Percentiles rank a stretch among this genome's conserved stretches.
phyloP scores from a whole-genome alignment of 2,888 invertebrate genomes.

The Drosophila anceps region DNA sequence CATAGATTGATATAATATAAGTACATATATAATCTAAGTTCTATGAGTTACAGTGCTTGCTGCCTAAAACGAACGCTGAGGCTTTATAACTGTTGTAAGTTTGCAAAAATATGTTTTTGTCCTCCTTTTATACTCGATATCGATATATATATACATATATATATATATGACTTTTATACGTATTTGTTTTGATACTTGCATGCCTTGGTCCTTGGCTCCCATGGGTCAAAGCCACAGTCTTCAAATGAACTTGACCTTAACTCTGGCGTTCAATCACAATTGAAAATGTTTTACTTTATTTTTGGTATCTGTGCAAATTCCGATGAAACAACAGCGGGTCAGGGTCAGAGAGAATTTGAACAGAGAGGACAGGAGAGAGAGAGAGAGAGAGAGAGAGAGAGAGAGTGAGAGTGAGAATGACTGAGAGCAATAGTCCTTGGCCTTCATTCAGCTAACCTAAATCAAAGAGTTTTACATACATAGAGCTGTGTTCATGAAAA shows the following conservation, averaged over 20 bases:
- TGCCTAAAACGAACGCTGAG: too few relatives aligned
- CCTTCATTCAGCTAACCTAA: not conserved
- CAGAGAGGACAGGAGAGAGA: not conserved
- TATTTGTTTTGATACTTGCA: not conserved
- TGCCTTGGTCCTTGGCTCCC: not conserved
- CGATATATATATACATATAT: not conserved
- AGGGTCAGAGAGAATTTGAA: slow-evolving; percentile 10
- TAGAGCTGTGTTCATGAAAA: too few relatives aligned
- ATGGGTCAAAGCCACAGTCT: slow-evolving; percentile 9
- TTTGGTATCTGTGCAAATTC: slow-evolving; percentile 25
- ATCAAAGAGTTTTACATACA: too few relatives aligned
- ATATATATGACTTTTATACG: not conserved
- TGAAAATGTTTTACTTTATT: slow-evolving; percentile 9
- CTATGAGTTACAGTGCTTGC: not conserved
- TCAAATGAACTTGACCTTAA: slow-evolving; percentile 5
- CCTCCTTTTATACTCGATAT: too few relatives aligned
- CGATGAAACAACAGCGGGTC: slow-evolving; percentile 32
- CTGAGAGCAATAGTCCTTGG: not conserved
- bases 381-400: not conserved
- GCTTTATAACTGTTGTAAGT: too few relatives aligned
- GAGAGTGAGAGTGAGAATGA: not conserved
- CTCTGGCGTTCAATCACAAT: not conserved
- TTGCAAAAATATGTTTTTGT: too few relatives aligned
- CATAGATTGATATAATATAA: not conserved
- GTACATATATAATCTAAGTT: not conserved